phyloP scores from a whole-genome alignment of 2,113 vertebrate genomes.

The Falco punctatus region DNA sequence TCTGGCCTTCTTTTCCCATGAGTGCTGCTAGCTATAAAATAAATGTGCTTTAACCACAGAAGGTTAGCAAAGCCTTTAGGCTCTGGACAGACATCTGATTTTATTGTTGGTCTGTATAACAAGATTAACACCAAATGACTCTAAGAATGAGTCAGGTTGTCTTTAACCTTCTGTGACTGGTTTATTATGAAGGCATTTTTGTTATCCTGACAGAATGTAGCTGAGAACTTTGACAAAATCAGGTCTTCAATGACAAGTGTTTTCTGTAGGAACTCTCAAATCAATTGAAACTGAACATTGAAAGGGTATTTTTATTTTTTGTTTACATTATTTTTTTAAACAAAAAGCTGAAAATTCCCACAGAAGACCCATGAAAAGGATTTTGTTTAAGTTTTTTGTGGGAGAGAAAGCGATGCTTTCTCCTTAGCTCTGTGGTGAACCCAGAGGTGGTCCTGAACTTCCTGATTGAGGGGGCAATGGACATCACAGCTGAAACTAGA shows the following conservation, averaged over 20 bases:
- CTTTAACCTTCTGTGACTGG: slow-evolving; percentile 33
- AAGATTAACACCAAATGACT: slow-evolving; percentile 46
- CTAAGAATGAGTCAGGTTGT: neutral
- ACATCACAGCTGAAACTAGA: neutral
- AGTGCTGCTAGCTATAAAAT: neutral
- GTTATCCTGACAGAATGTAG: neutral
- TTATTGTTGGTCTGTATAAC: slow-evolving; percentile 27
- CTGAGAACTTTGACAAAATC: neutral
- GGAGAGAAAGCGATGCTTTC: neutral
- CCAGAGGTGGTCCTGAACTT: neutral
- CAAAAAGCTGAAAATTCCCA: neutral
- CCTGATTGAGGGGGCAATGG: too few relatives aligned
- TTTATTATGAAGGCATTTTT: slow-evolving; percentile 6
- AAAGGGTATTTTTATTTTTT: neutral
- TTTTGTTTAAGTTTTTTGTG: neutral
- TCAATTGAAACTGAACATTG: neutral
- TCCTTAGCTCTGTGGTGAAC: neutral
- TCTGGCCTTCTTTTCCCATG: neutral
- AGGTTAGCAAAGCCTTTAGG: slow-evolving; percentile 22
- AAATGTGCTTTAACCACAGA: neutral
- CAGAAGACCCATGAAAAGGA: neutral
- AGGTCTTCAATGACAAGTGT: neutral
- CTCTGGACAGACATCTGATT: neutral
- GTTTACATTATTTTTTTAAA: neutral
- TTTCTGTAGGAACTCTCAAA: neutral